phyloP scores from a whole-genome alignment of 2,113 vertebrate species.

The Pteronura brasiliensis region DNA sequence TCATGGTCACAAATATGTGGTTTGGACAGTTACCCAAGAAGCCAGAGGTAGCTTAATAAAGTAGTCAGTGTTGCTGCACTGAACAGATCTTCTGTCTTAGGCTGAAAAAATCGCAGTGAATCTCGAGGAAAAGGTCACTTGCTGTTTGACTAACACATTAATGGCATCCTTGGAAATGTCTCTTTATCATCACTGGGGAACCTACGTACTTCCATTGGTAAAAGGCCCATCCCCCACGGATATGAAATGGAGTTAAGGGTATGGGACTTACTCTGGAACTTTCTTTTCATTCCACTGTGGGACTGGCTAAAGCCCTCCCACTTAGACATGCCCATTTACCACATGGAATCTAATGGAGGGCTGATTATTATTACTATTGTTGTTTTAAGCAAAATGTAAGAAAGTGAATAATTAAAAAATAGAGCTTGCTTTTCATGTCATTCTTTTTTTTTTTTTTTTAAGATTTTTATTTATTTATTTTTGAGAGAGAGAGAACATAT shows the following conservation, averaged over 20 bases:
- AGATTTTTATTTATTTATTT: not conserved
- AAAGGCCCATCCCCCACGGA: slow-evolving; percentile 26
- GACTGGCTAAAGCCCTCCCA: not conserved
- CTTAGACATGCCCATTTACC: not conserved
- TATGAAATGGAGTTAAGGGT: not conserved
- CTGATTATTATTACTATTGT: not conserved
- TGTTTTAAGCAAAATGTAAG: not conserved
- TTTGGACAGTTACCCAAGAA: slow-evolving; percentile 80
- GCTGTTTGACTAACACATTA: slow-evolving; percentile 79
- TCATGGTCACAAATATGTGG: slow-evolving; percentile 84
- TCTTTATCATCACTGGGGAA: slow-evolving; percentile 66
- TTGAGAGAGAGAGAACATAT: not conserved
- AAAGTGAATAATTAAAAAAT: not conserved
- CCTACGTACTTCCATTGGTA: slow-evolving; percentile 48
- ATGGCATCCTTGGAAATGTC: slow-evolving; percentile 81
- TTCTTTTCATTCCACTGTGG: not conserved
- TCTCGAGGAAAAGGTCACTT: slow-evolving; percentile 84
- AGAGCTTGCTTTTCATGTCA: not conserved
- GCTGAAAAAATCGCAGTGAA: slow-evolving; percentile 72
- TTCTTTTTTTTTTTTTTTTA: not conserved
- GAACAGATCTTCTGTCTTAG: slow-evolving; percentile 81
- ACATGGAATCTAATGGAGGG: not conserved
- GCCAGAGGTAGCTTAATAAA: slow-evolving; percentile 80
- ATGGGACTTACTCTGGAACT: not conserved
- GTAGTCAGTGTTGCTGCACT: slow-evolving; percentile 79